Base-by-base conservation (phyloP, 2,888 invertebrate genomes). In the Osmoderma eremita region DNA sequence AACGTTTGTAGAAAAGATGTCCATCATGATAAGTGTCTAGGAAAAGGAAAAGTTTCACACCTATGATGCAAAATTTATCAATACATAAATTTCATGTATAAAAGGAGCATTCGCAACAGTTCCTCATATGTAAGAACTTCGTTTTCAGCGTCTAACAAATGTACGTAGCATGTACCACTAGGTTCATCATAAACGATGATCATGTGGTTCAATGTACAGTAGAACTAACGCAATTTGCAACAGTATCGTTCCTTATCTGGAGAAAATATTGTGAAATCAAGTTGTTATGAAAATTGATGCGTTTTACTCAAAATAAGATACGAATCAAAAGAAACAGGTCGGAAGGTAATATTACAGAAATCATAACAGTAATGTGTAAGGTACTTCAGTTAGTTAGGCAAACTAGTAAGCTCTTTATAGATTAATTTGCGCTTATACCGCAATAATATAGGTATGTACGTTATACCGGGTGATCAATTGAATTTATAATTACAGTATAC, bases 371-470 rank as follows among this genome's bases (percentile, higher is more conserved):
- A 70, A 63, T 67, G 67, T 70, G 68, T 67, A 72, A 71, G 70
- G 69, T 69, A 71, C 71, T 71, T 67, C 67, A 69, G 66, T 68
- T 70, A 67, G 68, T 68, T 67, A 75, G 73, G 73, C 71, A 75
- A 73, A 75, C 76, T 77, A 77, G 72, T 76, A 77, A 77, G 76
- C 77, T 77, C 77, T 71, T 74, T 71, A 70, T 72, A 74, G 74
- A 75, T 74, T 74, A 73, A 68, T 63, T 73, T 70, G 69, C 53
- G 41, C 42, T 68, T 69, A 30, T 63, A 48, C 50, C 63, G 58
- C 64, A 69, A 65, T 65, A 49, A 36, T 51, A 24, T 53, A 30
- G 30, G 30, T 30, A 30, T 30, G 30, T 30, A 30, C 10, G 10
- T 30, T 6, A n/a, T n/a, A n/a, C n/a, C n/a, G n/a, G n/a, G n/a